These are phyloP conservation scores for Drosophila rellima DNA, from an alignment of 2,888 invertebrate genomes.

Conservation along the genomic window DNA sequence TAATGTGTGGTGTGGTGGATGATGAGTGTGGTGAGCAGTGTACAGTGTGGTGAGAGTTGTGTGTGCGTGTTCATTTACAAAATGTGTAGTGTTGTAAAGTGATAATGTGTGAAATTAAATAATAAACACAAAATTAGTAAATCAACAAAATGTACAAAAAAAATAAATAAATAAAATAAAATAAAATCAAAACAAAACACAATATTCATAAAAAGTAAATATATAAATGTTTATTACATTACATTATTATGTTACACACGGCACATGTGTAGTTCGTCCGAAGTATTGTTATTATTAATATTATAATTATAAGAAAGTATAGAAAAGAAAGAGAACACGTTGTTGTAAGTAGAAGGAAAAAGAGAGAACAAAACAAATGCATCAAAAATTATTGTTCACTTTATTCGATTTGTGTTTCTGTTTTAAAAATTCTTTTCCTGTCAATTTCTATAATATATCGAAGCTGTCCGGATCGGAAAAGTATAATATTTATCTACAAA, in stretches of 20 bases:
- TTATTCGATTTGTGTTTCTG: no score
- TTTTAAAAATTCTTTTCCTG: no score
- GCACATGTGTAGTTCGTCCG: constrained; percentile 21
- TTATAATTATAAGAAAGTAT: constrained; percentile 2
- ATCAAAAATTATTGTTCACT: constrained; percentile 53
- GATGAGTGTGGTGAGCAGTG: constrained; percentile 8
- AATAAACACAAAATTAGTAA: constrained; percentile 61
- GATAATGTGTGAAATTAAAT: constrained; percentile 60
- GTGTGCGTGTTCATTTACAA: constrained; percentile 11
- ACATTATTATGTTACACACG: constrained; percentile 5
- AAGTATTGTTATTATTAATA: constrained; percentile 16
- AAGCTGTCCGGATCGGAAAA: no score
- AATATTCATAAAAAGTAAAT: constrained; percentile 2
- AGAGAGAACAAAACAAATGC: constrained; percentile 57
- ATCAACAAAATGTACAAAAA: constrained; percentile 35
- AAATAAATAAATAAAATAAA: constrained; percentile 14
- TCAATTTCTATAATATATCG: no score
- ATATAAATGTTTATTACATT: constrained; percentile 20
- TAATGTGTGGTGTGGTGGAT: constrained; percentile 18
- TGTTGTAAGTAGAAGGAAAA: constrained; percentile 38
- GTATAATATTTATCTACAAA: no score
- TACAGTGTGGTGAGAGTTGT: not conserved
- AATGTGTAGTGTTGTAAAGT: constrained; percentile 25
- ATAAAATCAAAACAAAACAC: not conserved
- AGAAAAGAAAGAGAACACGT: constrained; percentile 1